Conservation (phyloP, 2,888 invertebrate genomes). For the Diaperis boleti region DNA sequence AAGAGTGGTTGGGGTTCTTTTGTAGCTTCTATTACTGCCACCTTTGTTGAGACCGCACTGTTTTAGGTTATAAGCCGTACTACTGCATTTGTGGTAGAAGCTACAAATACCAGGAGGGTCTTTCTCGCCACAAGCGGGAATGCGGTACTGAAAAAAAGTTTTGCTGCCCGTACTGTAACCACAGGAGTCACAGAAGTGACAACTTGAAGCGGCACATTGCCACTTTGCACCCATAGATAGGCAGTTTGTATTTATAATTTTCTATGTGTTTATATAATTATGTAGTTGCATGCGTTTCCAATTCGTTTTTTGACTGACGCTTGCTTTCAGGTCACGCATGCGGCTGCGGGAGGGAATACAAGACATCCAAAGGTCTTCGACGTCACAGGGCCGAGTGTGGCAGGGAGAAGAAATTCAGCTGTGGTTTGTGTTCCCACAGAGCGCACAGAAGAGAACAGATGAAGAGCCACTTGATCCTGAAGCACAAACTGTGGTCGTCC, state of each 20-base stretch:
- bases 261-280: too few relatives aligned
- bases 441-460: conserved; percentile 52
- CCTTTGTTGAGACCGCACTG: neutral
- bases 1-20: conserved; percentile 2
- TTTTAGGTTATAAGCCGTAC: conserved; percentile 33
- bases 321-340: conserved; percentile 29
- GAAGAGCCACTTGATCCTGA: conserved; percentile 45
- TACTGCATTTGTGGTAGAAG: conserved; percentile 50
- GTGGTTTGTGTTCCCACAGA: conserved; percentile 50
- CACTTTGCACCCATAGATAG: conserved; percentile 17
- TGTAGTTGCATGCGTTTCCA: too few relatives aligned
- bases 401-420: conserved; percentile 49
- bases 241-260: too few relatives aligned
- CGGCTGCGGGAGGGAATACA: conserved; percentile 46
- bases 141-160: conserved; percentile 52
- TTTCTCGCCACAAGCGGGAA: conserved; percentile 50
- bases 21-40: neutral
- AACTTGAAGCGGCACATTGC: conserved; percentile 37
- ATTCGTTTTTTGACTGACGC: too few relatives aligned
- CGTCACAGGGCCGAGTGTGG: conserved; percentile 54
- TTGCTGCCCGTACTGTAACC: conserved; percentile 47
- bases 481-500: neutral
- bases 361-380: conserved; percentile 48
- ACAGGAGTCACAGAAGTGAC: conserved; percentile 43
- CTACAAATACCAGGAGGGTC: conserved; percentile 53